These are phyloP conservation scores for Taphrorychus bicolor DNA, from an alignment of 2,888 invertebrate species.

Conservation along the genomic window DNA sequence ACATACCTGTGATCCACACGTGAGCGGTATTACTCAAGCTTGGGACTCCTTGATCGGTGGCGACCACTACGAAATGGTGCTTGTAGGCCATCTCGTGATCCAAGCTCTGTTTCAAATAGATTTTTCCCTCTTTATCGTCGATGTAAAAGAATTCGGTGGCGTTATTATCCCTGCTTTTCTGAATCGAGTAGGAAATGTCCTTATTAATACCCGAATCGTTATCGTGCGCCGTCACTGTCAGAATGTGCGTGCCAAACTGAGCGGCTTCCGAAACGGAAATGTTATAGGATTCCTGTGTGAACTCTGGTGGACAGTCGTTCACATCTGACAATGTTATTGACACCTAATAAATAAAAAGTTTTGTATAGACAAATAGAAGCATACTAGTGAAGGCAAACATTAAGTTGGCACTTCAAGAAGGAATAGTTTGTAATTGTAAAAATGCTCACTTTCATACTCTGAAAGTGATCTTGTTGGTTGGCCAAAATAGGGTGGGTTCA, in stretches of 20 bases:
- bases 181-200: slow-evolving; percentile 68
- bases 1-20: slow-evolving; percentile 74
- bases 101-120: slow-evolving; percentile 78
- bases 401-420: too few relatives aligned
- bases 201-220: slow-evolving; percentile 72
- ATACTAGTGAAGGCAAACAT: too few relatives aligned
- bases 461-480: too few relatives aligned
- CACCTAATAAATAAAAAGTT: slow-evolving; percentile 28
- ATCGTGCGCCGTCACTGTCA: slow-evolving; percentile 77
- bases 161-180: slow-evolving; percentile 64
- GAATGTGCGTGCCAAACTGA: slow-evolving; percentile 73
- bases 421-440: too few relatives aligned
- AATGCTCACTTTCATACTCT: too few relatives aligned
- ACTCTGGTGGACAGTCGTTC: slow-evolving; percentile 90
- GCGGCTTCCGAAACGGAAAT: slow-evolving; percentile 84
- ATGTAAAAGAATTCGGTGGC: slow-evolving; percentile 77
- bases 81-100: slow-evolving; percentile 79
- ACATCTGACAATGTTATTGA: slow-evolving; percentile 83
- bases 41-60: slow-evolving; percentile 85
- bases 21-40: slow-evolving; percentile 81
- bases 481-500: too few relatives aligned
- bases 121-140: slow-evolving; percentile 76
- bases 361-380: neutral
- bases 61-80: slow-evolving; percentile 82
- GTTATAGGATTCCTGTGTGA: slow-evolving; percentile 79